A percentile compares a stretch with the other conserved stretches of the same genome.
Conservation (phyloP, 2,797 vertebrate genomes). For the Rhynchonycteris naso region DNA sequence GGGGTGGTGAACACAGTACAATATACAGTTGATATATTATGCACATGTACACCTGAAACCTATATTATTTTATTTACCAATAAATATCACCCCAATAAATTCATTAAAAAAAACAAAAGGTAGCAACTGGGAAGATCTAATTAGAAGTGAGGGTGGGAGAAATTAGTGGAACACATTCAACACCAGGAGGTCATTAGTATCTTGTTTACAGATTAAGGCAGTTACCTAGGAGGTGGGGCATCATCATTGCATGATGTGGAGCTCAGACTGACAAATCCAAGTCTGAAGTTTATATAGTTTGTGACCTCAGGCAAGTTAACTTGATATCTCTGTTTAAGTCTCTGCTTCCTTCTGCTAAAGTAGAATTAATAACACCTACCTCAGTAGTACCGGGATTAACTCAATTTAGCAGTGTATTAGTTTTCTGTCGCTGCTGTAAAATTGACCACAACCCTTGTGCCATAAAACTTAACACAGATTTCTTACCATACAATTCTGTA, state of each 20-base stretch:
- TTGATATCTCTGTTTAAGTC: neutral
- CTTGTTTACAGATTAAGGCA: neutral
- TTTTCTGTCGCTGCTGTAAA: neutral
- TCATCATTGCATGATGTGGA: neutral
- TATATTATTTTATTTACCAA: no score
- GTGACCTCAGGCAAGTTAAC: neutral
- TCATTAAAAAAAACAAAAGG: no score
- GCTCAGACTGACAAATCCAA: no score
- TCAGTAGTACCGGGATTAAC: neutral
- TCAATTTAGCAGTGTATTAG: neutral
- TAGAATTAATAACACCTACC: neutral
- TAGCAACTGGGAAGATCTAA: neutral
- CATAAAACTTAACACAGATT: neutral
- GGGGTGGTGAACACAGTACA: no score
- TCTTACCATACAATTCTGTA: neutral
- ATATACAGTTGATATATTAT: no score
- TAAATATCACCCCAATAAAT: no score
- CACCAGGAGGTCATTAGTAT: neutral
- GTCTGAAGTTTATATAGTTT: neutral
- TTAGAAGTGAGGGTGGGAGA: neutral
- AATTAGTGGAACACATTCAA: no score
- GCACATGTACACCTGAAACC: no score
- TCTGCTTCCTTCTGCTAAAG: neutral
- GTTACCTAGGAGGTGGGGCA: no score
- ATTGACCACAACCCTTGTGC: neutral